Evolutionary conservation across 2,888 invertebrate species (phyloP).

Genomic region (Drosophila kuntzei): DNA sequence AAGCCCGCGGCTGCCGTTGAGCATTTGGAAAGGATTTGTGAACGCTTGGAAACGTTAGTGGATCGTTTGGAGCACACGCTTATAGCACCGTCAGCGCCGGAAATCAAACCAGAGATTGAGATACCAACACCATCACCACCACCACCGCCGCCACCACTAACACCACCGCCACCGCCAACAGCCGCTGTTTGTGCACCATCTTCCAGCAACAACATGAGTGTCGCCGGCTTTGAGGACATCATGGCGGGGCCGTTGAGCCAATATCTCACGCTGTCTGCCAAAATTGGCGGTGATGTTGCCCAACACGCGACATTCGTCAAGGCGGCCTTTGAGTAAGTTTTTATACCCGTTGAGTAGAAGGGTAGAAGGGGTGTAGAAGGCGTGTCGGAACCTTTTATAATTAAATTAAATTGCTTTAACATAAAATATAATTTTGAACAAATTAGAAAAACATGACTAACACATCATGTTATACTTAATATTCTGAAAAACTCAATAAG

Average conservation of each 20-base stretch:
- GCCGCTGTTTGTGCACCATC: slow-evolving; percentile 3
- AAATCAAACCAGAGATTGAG: slow-evolving; percentile 16
- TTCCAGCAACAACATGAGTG: slow-evolving; percentile 88
- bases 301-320: slow-evolving; percentile 92
- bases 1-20: slow-evolving; percentile 87
- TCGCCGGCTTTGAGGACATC: slow-evolving; percentile 91
- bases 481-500: too few relatives aligned
- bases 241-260: slow-evolving; percentile 91
- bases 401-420: too few relatives aligned
- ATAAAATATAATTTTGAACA: too few relatives aligned
- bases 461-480: too few relatives aligned
- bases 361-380: neutral
- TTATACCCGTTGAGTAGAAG: neutral
- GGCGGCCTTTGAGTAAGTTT: slow-evolving; percentile 92
- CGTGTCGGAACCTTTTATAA: too few relatives aligned
- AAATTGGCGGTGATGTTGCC: slow-evolving; percentile 94
- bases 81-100: slow-evolving; percentile 48
- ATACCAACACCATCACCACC: slow-evolving; percentile 33
- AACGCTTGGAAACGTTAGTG: slow-evolving; percentile 91
- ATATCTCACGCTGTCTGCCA: slow-evolving; percentile 90
- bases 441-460: too few relatives aligned
- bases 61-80: slow-evolving; percentile 89
- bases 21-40: slow-evolving; percentile 87
- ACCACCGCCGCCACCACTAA: slow-evolving; percentile 19
- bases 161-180: slow-evolving; percentile 42